Conservation (phyloP, 2,113 vertebrate genomes). For the Paradoxurus hermaphroditus region DNA sequence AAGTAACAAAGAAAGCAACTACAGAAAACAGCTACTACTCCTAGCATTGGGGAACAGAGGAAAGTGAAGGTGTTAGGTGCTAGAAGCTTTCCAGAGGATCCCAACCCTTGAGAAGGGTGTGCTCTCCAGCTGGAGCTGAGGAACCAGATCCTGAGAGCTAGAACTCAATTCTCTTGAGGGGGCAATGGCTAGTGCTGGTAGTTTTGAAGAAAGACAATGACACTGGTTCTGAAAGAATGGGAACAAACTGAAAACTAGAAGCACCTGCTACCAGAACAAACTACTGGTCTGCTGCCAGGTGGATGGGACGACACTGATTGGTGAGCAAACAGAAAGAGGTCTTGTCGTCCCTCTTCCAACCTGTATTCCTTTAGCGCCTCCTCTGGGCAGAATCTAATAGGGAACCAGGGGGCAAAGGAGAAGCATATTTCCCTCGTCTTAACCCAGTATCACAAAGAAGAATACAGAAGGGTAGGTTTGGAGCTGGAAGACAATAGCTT, state of each 20-base stretch:
- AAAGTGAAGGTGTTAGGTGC: neutral
- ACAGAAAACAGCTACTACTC: neutral
- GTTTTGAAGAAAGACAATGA: neutral
- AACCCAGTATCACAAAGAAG: neutral
- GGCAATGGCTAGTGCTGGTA: neutral
- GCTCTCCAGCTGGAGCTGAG: neutral
- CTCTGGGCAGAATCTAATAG: neutral
- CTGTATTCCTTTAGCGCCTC: neutral
- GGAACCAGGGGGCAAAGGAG: neutral
- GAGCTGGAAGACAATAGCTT: neutral
- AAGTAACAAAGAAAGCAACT: neutral
- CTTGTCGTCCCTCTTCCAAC: neutral
- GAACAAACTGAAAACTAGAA: neutral
- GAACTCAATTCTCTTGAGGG: neutral
- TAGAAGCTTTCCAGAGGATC: neutral
- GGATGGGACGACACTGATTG: accelerated
- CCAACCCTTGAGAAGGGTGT: accelerated
- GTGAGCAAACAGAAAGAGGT: accelerated
- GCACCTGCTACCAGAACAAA: neutral
- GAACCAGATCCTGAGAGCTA: neutral
- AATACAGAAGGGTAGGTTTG: neutral
- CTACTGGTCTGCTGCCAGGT: too few relatives aligned
- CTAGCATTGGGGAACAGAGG: neutral
- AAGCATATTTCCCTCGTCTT: neutral
- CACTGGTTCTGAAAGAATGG: neutral